phyloP scores from a whole-genome alignment of 1,140 invertebrate genomes.

The Lethocerus indicus region DNA sequence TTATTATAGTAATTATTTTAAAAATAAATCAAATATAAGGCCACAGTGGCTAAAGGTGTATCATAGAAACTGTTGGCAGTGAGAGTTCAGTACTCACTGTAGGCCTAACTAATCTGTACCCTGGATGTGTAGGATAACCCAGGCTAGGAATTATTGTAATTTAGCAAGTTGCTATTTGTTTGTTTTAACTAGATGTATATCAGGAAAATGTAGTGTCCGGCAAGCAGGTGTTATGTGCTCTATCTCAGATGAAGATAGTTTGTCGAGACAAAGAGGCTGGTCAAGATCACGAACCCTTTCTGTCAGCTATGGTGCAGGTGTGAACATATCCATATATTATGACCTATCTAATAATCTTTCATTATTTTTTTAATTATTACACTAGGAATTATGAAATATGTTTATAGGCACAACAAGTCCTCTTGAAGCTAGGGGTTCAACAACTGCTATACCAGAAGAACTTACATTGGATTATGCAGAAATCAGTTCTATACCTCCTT shows the following conservation, averaged over 20 bases:
- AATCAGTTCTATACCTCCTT: conserved; percentile 86
- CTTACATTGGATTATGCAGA: conserved; percentile 88
- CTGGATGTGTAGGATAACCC: too few species aligned
- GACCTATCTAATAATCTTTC: not conserved
- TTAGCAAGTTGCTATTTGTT: not conserved
- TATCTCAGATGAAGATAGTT: conserved; percentile 41
- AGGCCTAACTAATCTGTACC: too few species aligned
- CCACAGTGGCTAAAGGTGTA: too few species aligned
- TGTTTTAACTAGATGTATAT: conserved; percentile 37
- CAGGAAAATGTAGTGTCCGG: conserved; percentile 36
- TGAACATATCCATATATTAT: not conserved
- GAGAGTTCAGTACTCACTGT: too few species aligned
- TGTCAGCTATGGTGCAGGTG: conserved; percentile 51
- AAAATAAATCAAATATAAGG: too few species aligned
- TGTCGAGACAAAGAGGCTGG: conserved; percentile 49
- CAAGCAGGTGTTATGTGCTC: conserved; percentile 26
- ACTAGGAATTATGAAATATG: not conserved
- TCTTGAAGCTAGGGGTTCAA: conserved; percentile 27
- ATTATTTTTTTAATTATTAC: not conserved
- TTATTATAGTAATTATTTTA: too few species aligned
- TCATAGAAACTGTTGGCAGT: too few species aligned
- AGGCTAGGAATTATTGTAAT: not conserved
- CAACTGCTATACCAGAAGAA: conserved; percentile 58
- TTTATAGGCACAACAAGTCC: conserved; percentile 25
- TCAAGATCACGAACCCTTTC: conserved; percentile 73